phyloP scores from a whole-genome alignment of 2,797 vertebrate species.

The Pangasius larnaudii region DNA sequence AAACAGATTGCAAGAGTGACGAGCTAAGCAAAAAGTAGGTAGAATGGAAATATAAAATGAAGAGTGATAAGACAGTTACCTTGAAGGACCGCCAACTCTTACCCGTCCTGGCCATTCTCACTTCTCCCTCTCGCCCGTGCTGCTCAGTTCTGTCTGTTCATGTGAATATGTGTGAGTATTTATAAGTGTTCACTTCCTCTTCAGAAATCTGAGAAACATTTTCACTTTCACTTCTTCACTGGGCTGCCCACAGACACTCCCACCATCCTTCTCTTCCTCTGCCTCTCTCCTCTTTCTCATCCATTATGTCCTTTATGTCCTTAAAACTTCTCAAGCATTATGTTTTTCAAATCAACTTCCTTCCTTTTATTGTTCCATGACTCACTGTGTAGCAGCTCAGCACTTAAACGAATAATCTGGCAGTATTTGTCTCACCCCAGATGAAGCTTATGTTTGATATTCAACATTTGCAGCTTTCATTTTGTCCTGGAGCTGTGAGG shows the following conservation, averaged over 20 bases:
- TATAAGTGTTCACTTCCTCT: constrained; percentile 74
- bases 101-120: constrained; percentile 29
- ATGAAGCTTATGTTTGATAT: neutral
- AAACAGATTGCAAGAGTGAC: neutral
- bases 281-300: constrained; percentile 57
- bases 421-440: neutral
- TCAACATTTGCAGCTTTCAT: neutral
- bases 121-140: constrained; percentile 37
- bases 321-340: neutral
- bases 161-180: constrained; percentile 50
- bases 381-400: neutral
- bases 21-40: neutral
- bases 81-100: constrained; percentile 54
- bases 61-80: neutral
- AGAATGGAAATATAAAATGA: neutral
- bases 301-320: constrained; percentile 6
- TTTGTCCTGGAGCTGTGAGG: neutral
- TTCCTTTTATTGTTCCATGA: neutral
- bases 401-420: neutral
- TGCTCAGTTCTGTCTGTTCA: constrained; percentile 46
- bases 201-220: constrained; percentile 73
- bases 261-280: constrained; percentile 39
- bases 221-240: constrained; percentile 83
- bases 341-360: neutral
- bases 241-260: constrained; percentile 53